A percentile compares a stretch with the other conserved stretches of the same genome.
Conservation (phyloP, 2,113 vertebrate genomes). For the Passer montanus region DNA sequence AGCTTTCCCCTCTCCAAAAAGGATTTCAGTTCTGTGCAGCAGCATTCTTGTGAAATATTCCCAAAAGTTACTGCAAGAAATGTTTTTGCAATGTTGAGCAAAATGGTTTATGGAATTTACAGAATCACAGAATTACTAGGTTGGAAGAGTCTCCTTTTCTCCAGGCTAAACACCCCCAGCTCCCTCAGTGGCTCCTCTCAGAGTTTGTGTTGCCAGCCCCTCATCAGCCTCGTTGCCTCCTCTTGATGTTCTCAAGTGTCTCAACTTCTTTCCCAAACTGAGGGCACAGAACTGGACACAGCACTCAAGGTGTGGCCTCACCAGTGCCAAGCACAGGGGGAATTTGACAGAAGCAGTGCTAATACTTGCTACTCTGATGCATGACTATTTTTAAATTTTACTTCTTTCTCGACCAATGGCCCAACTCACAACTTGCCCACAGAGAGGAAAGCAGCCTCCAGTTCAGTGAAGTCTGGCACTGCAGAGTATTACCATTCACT, state of each 20-base stretch:
- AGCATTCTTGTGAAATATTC: constrained; percentile 37
- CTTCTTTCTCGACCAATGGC: not conserved
- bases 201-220: not conserved
- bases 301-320: not conserved
- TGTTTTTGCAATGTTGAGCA: constrained; percentile 7
- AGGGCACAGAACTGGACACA: not conserved
- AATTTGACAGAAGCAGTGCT: not conserved
- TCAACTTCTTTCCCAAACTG: not conserved
- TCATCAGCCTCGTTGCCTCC: not conserved
- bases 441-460: not conserved
- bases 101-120: not conserved
- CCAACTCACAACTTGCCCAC: not conserved
- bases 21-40: constrained; percentile 21
- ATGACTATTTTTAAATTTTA: not conserved
- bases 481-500: not conserved
- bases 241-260: rapidly evolving
- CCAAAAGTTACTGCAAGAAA: constrained; percentile 31
- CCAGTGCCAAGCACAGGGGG: not conserved
- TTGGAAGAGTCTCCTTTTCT: not conserved
- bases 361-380: not conserved
- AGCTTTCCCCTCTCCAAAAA: constrained; percentile 10
- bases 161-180: not conserved
- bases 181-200: not conserved
- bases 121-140: not conserved
- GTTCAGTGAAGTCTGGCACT: not conserved